These are phyloP conservation scores for Aphaenogaster ashmeadi DNA, from an alignment of 1,140 invertebrate genomes.

Conservation along the genomic window DNA sequence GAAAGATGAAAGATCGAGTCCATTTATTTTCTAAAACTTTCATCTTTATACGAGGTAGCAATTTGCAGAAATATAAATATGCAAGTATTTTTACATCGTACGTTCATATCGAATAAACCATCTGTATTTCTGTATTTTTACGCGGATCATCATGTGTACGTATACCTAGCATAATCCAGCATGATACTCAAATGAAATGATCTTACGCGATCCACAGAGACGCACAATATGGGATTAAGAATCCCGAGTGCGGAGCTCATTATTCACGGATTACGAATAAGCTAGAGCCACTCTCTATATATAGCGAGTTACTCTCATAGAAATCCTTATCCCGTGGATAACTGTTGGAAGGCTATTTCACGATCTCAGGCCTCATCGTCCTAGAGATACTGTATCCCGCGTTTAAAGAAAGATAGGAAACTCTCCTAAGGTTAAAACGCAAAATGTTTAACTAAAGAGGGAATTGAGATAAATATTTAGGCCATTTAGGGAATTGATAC, in stretches of 20 bases:
- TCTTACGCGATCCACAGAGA: conserved; percentile 58
- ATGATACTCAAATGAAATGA: conserved; percentile 56
- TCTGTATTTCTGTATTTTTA: conserved; percentile 37
- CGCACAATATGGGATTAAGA: conserved; percentile 72
- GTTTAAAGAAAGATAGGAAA: not conserved
- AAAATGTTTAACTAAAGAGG: not conserved
- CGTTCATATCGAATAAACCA: conserved; percentile 7
- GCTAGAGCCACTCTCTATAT: conserved; percentile 24
- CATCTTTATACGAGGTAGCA: not conserved
- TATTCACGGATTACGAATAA: conserved; percentile 74
- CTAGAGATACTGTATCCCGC: not conserved
- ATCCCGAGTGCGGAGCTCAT: conserved; percentile 59
- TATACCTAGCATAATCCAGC: conserved; percentile 3
- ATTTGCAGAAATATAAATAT: conserved; percentile 33
- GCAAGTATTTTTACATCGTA: not conserved
- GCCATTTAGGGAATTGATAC: not conserved
- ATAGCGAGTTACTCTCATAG: conserved; percentile 38
- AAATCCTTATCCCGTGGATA: conserved; percentile 58
- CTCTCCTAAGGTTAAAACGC: not conserved
- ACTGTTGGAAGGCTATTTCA: conserved; percentile 45
- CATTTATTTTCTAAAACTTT: conserved; percentile 9
- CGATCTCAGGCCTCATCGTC: conserved; percentile 30
- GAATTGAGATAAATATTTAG: not conserved
- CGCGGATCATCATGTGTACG: conserved; percentile 22
- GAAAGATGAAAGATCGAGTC: not conserved